Evolutionary conservation across 2,113 vertebrate genomes (phyloP), one percentile per base, ranked within the genome.

Genomic region (Menura novaehollandiae): DNA sequence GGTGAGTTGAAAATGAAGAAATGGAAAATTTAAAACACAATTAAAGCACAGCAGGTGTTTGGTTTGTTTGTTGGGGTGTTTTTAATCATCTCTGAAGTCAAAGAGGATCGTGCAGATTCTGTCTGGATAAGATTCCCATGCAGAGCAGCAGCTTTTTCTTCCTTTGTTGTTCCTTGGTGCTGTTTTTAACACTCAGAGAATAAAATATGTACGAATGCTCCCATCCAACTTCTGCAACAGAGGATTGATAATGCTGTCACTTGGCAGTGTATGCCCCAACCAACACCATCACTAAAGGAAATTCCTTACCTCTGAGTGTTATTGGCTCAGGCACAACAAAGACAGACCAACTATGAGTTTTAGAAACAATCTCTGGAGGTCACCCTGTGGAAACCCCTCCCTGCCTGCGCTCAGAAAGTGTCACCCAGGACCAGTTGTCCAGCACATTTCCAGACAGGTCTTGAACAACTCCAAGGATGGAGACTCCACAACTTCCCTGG

Each of bases 241-340:
- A 93, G 52, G 72, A 94, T 43, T 87, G 53, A 89, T 87, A 85
- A 37, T 33, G 14, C 47, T 69, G 69, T 93, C 71, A 85, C 63
- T 81, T 63, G 66, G 30, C 81, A 94, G 76, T 53, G 26, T 92
- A 78, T 58, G 55, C 30, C 35, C 73, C 44, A n/a, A 64, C 69
- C 58, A 55, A 47, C 35, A 73, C 77, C 92, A 95, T 56, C 79
- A 77, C 88, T 91, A 95, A 93, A 86, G 39, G 51, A 92, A 91
- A 89, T 75, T 43, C 55, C 52, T 97, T 96, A 69, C 76, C 85
- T 92, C 89, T 94, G 72, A 96, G 56, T 83, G 60, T 68, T 72
- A 80, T 39, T 69, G 44, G 72, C 77, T 91, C 77, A n/a, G 18
- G 27, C 47, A 62, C n/a, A 55, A 43, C 7, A 60, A 60, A 80